Evolutionary conservation across 2,797 vertebrate species (phyloP).

Genomic region (Hapalemur alaotrensis): DNA sequence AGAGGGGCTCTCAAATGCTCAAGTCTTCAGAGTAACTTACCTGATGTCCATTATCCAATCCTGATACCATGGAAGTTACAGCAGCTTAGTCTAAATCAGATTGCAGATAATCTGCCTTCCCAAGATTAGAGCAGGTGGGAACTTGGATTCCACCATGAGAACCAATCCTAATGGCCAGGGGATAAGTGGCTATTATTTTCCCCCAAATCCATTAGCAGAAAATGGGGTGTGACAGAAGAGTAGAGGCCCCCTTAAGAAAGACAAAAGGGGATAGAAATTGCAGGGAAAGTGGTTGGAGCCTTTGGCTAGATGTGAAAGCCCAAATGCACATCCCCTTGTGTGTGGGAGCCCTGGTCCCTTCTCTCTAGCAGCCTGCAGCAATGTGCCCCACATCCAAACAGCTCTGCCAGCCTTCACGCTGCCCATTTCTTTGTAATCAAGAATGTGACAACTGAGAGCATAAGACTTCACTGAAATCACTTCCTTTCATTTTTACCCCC

Average conservation of each 20-base stretch:
- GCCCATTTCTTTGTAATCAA: conserved; percentile 24
- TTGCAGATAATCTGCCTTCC: neutral
- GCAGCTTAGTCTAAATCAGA: neutral
- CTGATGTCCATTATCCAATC: neutral
- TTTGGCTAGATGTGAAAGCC: neutral
- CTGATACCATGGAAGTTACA: neutral
- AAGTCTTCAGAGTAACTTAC: neutral
- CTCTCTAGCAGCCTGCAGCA: neutral
- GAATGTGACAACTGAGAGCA: neutral
- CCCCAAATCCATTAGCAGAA: neutral
- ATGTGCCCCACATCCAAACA: neutral
- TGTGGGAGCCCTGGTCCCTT: neutral
- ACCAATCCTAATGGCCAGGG: neutral
- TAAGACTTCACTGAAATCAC: conserved; percentile 33
- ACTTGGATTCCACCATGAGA: neutral
- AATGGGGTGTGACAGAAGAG: neutral
- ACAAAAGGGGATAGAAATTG: neutral
- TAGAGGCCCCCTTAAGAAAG: neutral
- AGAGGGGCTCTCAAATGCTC: neutral
- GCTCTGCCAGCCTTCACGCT: neutral
- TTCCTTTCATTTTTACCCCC: neutral
- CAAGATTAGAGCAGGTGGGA: neutral
- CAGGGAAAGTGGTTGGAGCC: neutral
- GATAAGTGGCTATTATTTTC: neutral
- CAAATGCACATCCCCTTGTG: neutral